Percentiles rank a stretch among this genome's conserved stretches.
Evolutionary conservation across 2,888 invertebrate species (phyloP).

Genomic region (Pemphredon lugubris): DNA sequence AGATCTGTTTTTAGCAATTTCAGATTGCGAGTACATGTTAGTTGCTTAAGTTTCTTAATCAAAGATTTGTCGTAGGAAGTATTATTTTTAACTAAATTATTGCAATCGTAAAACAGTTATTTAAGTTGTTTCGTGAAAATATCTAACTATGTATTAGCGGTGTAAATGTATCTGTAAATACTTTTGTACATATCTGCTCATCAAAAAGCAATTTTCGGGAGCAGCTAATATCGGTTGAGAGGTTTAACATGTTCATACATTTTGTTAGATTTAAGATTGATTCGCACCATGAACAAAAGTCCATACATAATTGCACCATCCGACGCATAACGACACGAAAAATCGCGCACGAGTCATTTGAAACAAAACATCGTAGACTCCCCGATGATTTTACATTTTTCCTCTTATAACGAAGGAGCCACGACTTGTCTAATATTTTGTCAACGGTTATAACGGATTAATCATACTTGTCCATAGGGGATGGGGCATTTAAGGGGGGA

Average conservation of each 20-base stretch:
- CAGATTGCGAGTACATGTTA: conserved; percentile 63
- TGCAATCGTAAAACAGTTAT: conserved; percentile 61
- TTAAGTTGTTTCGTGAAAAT: conserved; percentile 62
- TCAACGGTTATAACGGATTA: conserved; percentile 59
- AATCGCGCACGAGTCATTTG: too few species aligned
- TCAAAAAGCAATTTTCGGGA: conserved; percentile 59
- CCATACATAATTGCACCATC: conserved; percentile 34
- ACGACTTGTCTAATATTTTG: conserved; percentile 46
- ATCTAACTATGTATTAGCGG: conserved; percentile 56
- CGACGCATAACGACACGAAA: conserved; percentile 24
- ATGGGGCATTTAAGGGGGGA: too few species aligned
- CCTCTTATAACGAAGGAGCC: conserved; percentile 40
- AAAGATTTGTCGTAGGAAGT: conserved; percentile 74
- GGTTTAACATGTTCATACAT: conserved; percentile 59
- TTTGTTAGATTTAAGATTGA: conserved; percentile 30
- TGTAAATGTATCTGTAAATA: conserved; percentile 76
- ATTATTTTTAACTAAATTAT: conserved; percentile 76
- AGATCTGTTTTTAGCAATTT: conserved; percentile 33
- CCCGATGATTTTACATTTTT: conserved; percentile 31
- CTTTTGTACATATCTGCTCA: conserved; percentile 72
- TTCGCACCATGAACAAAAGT: conserved; percentile 30
- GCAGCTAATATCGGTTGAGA: conserved; percentile 61
- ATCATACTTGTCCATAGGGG: conserved; percentile 45
- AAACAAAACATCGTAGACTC: conserved; percentile 8
- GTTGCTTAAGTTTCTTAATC: conserved; percentile 72